Evolutionary conservation across 1,140 invertebrate species (phyloP), one percentile per base, ranked within the genome.

Genomic region (Dreissena polymorpha): DNA sequence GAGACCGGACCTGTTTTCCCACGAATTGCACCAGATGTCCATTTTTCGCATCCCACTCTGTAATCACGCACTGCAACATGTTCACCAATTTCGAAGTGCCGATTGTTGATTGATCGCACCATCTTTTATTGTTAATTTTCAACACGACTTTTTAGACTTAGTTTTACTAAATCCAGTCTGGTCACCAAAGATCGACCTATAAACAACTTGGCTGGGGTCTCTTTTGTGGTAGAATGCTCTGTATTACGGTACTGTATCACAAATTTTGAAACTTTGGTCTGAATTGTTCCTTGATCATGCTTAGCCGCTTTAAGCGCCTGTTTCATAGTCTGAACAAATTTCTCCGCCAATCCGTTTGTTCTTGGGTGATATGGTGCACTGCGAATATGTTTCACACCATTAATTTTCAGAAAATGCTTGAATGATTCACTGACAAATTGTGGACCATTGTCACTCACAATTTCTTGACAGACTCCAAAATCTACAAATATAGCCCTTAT

Each of bases 271-370:
- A 55, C 53, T 18, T 55, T 55, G 12, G 18, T 55, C 18, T 12
- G 12, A 12, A 55, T 55, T 55, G 53, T 55, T 12, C 53, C 53
- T 55, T 55, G 53, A 18, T 77, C 55, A 85, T 55, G 53, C 53
- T 72, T 67, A 29, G 69, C 69, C 10, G 79, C 14, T 39, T 73
- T 72, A 51, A 84, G 60, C 7, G 76, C 49, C 18, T 69, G 23
- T 78, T 86, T 86, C 60, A 86, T 55, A 39, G 72, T 82, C 84
- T 86, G 73, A 14, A 87, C 84, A 10, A 69, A 68, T n/a, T 85
- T 72, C 70, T 88, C 86, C 5, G 83, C 87, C 55, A 75, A 49
- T 49, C 81, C 84, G 73, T 87, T 87, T 23, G 84, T 86, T 21
- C 68, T 64, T 12, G 86, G 84, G 68, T 87, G n/a, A n/a, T n/a